Percentiles rank a stretch among this genome's conserved stretches.
These are phyloP conservation scores for Tor tambroides DNA, from an alignment of 2,113 vertebrate species.

Conservation along the genomic window DNA sequence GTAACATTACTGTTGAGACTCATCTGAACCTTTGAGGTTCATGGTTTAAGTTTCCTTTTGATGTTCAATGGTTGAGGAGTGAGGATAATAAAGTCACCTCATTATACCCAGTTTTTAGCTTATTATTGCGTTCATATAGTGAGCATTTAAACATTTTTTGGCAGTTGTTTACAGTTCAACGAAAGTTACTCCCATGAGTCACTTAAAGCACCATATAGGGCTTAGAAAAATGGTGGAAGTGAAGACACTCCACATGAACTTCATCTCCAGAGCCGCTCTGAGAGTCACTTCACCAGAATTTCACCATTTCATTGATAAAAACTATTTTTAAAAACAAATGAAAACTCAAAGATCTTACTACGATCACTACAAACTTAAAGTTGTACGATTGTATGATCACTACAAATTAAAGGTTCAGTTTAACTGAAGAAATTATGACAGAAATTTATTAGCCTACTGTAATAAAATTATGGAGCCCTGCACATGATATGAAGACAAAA, in stretches of 20 bases:
- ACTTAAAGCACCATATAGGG: too few relatives aligned
- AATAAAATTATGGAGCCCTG: too few relatives aligned
- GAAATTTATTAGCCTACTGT: too few relatives aligned
- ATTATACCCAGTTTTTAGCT: too few relatives aligned
- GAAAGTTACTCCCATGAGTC: too few relatives aligned
- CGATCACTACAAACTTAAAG: neutral
- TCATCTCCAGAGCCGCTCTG: neutral
- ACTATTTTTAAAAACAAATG: too few relatives aligned
- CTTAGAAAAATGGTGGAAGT: neutral
- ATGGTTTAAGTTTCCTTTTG: neutral
- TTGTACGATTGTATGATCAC: too few relatives aligned
- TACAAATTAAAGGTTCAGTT: neutral
- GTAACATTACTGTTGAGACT: neutral
- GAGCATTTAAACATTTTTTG: too few relatives aligned
- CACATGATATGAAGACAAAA: too few relatives aligned
- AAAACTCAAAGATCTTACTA: neutral
- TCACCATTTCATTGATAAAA: neutral
- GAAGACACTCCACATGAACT: neutral
- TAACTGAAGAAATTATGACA: neutral
- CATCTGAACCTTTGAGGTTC: neutral
- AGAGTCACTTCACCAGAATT: neutral
- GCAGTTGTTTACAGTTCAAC: too few relatives aligned
- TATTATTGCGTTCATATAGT: too few relatives aligned
- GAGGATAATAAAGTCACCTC: too few relatives aligned
- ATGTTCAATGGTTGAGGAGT: neutral